Evolutionary conservation across 1,140 invertebrate genomes (phyloP), one percentile per base, ranked within the genome.

Genomic region (Diabrotica virgifera): DNA sequence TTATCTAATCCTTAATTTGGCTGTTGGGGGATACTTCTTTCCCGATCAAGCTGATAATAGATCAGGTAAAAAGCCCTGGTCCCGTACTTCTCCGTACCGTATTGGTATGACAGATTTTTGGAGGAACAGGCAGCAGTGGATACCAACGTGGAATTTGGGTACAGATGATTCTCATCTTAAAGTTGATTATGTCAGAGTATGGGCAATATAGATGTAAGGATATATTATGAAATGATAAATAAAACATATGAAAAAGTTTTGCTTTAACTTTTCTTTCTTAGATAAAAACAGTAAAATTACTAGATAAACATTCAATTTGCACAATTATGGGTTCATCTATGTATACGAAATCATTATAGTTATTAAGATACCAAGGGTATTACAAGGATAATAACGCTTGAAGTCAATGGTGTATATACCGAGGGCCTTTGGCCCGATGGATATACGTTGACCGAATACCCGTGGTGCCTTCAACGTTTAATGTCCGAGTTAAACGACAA

Each of bases 1-100:
- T 75, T 87, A 87, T 70, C 66, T 90, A 11, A 84, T 89, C 51
- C 77, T 89, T 11, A 88, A 89, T 75, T 57, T 74, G 14, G 51
- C 72, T 64, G 35, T 67, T 62, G 78, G 79, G 5, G 77, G 84
- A 11, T 38, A 56, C 1, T 84, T 75, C 73, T 84, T 85, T 76
- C 76, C 81, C 7, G 83, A 85, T 66, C 71, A 69, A 36, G 65
- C 66, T 10, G 51, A 37, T 7, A 80, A 79, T 58, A 24, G 24
- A 24, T 53, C 64, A 7, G 62, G 61, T 10, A 62, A 71, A 53
- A 84, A 83, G 71, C 83, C 83, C 5, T 85, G 83, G 83, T 67
- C 46, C 9, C 80, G 81, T 63, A 68, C 60, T 38, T 78, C 77
- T 9, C 64, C 70, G 5, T 64, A 35, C 12, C 24, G 24, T 24